phyloP scores from a whole-genome alignment of 2,797 vertebrate species.

The Epinephelus awoara region DNA sequence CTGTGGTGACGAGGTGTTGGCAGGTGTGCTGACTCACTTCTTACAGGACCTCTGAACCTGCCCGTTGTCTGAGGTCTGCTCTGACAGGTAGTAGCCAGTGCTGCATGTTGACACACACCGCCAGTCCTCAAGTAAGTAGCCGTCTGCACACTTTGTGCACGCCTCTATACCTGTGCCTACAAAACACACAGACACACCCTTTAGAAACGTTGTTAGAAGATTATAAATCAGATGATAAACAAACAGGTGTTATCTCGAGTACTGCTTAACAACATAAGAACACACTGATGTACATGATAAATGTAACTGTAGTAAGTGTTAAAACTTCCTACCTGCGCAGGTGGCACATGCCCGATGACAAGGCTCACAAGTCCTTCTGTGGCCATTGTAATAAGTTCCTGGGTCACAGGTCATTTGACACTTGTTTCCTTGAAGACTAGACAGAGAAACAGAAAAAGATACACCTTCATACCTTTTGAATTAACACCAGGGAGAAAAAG shows the following conservation, averaged over 20 bases:
- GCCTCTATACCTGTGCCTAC: conserved; percentile 93
- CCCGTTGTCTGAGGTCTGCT: conserved; percentile 88
- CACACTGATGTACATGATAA: not conserved
- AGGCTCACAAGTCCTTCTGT: conserved; percentile 91
- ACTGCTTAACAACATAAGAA: not conserved
- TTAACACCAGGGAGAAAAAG: not conserved
- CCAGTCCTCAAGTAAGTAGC: conserved; percentile 94
- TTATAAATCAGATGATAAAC: not conserved
- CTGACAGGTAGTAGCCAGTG: conserved; percentile 89
- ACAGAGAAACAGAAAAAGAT: conserved; percentile 36
- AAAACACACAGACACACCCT: conserved; percentile 17
- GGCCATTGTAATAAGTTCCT: conserved; percentile 93
- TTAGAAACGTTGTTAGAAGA: not conserved
- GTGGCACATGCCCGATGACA: conserved; percentile 95
- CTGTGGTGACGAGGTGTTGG: conserved; percentile 21
- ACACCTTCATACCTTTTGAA: not conserved
- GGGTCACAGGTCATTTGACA: conserved; percentile 93
- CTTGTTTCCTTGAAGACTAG: conserved; percentile 92
- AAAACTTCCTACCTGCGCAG: conserved; percentile 90
- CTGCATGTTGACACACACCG: conserved; percentile 92
- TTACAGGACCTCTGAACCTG: conserved; percentile 91
- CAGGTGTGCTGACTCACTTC: conserved; percentile 87
- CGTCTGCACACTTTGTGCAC: conserved; percentile 92
- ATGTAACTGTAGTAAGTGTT: not conserved
- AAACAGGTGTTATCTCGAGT: not conserved